A percentile compares a stretch with the other conserved stretches of the same genome.
Evolutionary conservation across 2,888 invertebrate species (phyloP).

Genomic region (Agrenia bidenticulata): DNA sequence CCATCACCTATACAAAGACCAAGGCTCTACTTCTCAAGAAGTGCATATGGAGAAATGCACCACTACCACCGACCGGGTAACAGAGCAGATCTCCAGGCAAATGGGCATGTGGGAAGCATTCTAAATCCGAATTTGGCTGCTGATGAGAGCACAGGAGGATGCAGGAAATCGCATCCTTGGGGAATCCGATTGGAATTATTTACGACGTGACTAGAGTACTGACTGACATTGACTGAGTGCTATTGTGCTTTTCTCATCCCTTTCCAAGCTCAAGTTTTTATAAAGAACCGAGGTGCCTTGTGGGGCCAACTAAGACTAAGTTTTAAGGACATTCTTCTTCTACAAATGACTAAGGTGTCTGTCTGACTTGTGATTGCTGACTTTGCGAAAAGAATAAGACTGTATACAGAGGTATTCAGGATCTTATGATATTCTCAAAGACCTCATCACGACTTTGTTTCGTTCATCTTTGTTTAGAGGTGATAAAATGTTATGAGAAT

Average conservation of each 20-base stretch:
- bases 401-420: too few relatives aligned
- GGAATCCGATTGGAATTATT: slow-evolving; percentile 49
- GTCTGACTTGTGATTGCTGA: too few relatives aligned
- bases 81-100: slow-evolving; percentile 6
- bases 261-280: neutral
- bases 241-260: neutral
- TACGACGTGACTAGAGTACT: slow-evolving; percentile 43
- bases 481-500: too few relatives aligned
- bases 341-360: too few relatives aligned
- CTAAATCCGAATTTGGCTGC: slow-evolving; percentile 29
- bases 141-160: slow-evolving; percentile 30
- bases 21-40: too few relatives aligned
- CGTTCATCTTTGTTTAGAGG: too few relatives aligned
- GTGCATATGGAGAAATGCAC: too few relatives aligned
- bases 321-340: too few relatives aligned
- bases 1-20: neutral
- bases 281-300: neutral
- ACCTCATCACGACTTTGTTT: too few relatives aligned
- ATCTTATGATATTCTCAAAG: too few relatives aligned
- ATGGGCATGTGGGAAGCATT: slow-evolving; percentile 27
- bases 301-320: neutral
- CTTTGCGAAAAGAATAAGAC: too few relatives aligned
- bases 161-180: slow-evolving; percentile 43
- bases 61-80: too few relatives aligned
- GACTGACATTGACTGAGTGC: slow-evolving; percentile 44